A percentile compares a stretch with the other conserved stretches of the same genome.
These are phyloP conservation scores for Archips xylosteana DNA, from an alignment of 2,888 invertebrate genomes.

Conservation along the genomic window DNA sequence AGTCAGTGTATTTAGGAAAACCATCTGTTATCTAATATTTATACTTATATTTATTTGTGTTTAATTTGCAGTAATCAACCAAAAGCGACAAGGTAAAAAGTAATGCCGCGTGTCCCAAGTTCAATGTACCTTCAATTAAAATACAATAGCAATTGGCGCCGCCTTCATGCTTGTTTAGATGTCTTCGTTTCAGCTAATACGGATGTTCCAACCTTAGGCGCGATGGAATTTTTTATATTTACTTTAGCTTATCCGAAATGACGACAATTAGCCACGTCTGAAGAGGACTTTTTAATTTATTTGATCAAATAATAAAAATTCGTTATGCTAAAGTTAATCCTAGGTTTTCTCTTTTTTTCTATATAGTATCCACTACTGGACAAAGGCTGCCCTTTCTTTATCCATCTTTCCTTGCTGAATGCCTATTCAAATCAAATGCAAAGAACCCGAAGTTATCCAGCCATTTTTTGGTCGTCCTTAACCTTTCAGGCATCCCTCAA, in stretches of 20 bases:
- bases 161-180: slow-evolving; percentile 23
- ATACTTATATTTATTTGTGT: not conserved
- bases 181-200: slow-evolving; percentile 12
- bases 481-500: too few species aligned
- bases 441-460: too few species aligned
- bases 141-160: not conserved
- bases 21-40: not conserved
- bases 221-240: slow-evolving; percentile 34
- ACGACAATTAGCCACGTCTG: not conserved
- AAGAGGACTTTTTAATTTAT: not conserved
- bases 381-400: too few species aligned
- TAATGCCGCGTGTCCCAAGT: not conserved
- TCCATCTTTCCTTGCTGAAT: too few species aligned
- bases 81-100: not conserved
- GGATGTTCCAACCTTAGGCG: slow-evolving; percentile 29
- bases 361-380: too few species aligned
- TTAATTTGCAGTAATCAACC: not conserved
- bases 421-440: too few species aligned
- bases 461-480: too few species aligned
- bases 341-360: too few species aligned
- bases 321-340: too few species aligned
- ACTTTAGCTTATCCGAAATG: slow-evolving; percentile 32
- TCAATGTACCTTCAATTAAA: slow-evolving; percentile 13
- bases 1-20: too few species aligned
- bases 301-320: not conserved